Conservation (phyloP, 2,113 vertebrate species). For the Miniopterus natalensis region DNA sequence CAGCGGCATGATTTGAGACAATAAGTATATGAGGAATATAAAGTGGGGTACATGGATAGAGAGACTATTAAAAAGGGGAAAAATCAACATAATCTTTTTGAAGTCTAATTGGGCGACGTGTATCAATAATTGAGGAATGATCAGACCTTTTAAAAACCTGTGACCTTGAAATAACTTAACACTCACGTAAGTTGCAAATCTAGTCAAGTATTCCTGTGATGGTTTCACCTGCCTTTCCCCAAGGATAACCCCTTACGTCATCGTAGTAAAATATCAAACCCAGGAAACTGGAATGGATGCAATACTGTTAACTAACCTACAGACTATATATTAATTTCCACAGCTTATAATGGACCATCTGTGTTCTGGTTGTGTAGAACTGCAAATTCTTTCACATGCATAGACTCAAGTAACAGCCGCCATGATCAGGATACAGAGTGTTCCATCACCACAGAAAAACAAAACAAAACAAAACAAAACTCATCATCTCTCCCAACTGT, state of each 20-base stretch:
- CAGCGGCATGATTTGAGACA: background rate
- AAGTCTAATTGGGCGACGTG: background rate
- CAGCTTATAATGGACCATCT: conserved; percentile 10
- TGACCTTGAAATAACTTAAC: background rate
- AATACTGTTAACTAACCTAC: background rate
- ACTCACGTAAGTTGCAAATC: background rate
- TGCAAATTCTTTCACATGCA: background rate
- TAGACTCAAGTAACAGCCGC: background rate
- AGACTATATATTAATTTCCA: background rate
- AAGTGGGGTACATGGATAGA: background rate
- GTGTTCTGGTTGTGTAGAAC: background rate
- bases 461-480: background rate
- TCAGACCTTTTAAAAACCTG: background rate
- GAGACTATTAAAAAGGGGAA: background rate
- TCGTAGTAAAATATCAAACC: background rate
- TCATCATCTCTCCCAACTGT: background rate
- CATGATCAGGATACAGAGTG: background rate
- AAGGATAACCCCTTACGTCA: background rate
- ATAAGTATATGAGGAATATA: background rate
- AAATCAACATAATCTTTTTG: background rate
- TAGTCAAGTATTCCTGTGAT: background rate
- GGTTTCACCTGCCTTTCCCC: background rate
- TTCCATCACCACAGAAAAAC: background rate
- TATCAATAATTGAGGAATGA: background rate
- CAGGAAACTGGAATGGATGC: background rate